Base-by-base conservation (phyloP, 2,797 vertebrate genomes). In the Valencia hispanica region DNA sequence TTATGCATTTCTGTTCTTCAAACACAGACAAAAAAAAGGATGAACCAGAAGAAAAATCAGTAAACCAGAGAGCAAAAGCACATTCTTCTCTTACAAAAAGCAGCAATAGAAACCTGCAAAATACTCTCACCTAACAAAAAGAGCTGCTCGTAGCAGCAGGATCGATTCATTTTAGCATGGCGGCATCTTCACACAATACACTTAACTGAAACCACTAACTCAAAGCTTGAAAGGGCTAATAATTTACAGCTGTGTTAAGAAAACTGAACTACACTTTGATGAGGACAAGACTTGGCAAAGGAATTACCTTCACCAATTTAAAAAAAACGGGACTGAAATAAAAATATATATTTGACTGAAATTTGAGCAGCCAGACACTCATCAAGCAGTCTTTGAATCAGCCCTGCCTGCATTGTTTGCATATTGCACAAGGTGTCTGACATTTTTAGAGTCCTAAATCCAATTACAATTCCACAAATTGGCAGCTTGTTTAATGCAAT, bases 401-500 rank as follows among this genome's bases (percentile, higher is more conserved):
- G 78, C 27, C 17, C 68, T 59, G 72, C 59, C 70, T 39, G 6
- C 65, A 66, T 7, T 68, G 71, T 87, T 84, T 87, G 77, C 81
- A 74, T 72, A 75, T 14, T 82, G 61, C 69, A 81, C 32, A 87
- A 80, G 43, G 75, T 63, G 79, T 51, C 43, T 83, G 81, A 86
- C 79, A 90, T 88, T 90, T 65, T 89, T 30, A 15, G 32, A 59
- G 48, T 61, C 73, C 34, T 74, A 86, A 88, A 89, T 81, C 55
- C 76, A 84, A 87, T 89, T 79, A 81, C 47, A 43, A 83, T 75
- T 77, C 69, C 73, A 79, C 76, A 88, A 88, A 91, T 84, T 91
- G 79, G 84, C 80, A 74, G 77, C 77, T 86, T 85, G 86, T 92
- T 89, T 69, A 84, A 85, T 2, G n/a, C 79, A 84, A 87, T 78